Base-by-base conservation (phyloP, 2,113 vertebrate genomes). In the Cyanoramphus novaezelandiae region DNA sequence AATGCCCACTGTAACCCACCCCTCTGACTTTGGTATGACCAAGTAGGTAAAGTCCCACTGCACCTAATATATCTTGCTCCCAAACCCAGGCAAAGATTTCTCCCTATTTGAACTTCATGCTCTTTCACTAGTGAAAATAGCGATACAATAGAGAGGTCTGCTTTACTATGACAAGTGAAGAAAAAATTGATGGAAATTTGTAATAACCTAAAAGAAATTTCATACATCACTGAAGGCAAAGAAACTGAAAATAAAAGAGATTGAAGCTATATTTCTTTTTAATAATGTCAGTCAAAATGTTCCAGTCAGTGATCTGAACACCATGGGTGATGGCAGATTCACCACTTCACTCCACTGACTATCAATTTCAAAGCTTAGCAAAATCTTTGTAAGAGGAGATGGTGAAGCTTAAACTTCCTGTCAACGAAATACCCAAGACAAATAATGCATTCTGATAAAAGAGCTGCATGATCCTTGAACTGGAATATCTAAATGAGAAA, bases 271-370 rank as follows among this genome's bases (percentile, higher is more conserved):
- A 97, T 92, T 80, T 96, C 90, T 93, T 91, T 96, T 84, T 64
- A 97, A 97, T 96, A 96, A 95, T 70, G 86, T 96, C 94, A 96
- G 88, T 83, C 70, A 72, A 92, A 94, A 63, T 57, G 44, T 95
- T 97, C 95, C 88, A 95, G 90, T 92, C 88, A 88, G 80, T 90
- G 86, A 75, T 86, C 91, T 91, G 92, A 97, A 94, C 31, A 95
- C 74, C 65, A 75, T 29, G 85, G 92, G 92, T 85, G 89, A 97
- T 86, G 89, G 86, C 84, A 97, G 94, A 98, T 97, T 98, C 96
- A 97, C 92, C 96, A 96, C 93, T 92, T 96, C 97, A 97, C 93
- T 98, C 97, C 96, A 97, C 94, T 85, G 87, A 97, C 92, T 96
- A 97, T 95, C 94, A 96, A 89, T 95, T 95, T 95, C 53, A 65